These are phyloP conservation scores for Hemibagrus guttatus DNA, from an alignment of 2,797 vertebrate genomes.

Conservation along the genomic window DNA sequence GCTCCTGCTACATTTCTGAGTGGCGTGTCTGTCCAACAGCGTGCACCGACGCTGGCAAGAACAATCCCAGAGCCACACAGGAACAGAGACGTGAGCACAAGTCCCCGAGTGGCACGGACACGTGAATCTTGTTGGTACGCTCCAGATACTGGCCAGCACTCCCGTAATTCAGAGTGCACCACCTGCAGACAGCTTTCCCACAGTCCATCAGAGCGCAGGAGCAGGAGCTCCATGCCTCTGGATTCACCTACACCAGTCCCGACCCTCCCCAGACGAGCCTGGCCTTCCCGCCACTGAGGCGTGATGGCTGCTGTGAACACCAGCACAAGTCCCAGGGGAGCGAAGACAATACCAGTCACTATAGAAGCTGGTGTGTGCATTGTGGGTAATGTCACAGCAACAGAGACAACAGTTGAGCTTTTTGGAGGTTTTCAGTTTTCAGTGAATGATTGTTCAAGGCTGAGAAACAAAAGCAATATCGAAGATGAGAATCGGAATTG, in stretches of 20 bases:
- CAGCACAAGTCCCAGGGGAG: slow-evolving; percentile 77
- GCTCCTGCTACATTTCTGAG: slow-evolving; percentile 73
- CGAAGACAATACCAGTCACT: slow-evolving; percentile 80
- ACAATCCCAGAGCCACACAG: slow-evolving; percentile 77
- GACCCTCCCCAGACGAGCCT: slow-evolving; percentile 64
- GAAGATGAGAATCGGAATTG: not conserved
- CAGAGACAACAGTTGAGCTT: not conserved
- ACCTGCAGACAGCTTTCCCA: slow-evolving; percentile 83
- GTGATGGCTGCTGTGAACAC: slow-evolving; percentile 81
- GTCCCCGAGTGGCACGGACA: slow-evolving; percentile 70
- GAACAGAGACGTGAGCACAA: slow-evolving; percentile 76
- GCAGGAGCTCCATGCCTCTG: slow-evolving; percentile 61
- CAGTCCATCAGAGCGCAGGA: slow-evolving; percentile 75
- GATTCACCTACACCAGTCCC: slow-evolving; percentile 51
- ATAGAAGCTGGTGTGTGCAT: slow-evolving; percentile 79
- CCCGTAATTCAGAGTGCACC: slow-evolving; percentile 74
- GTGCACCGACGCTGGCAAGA: slow-evolving; percentile 75
- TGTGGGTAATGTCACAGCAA: not conserved
- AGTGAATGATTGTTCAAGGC: not conserved
- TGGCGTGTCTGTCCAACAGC: slow-evolving; percentile 79
- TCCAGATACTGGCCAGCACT: slow-evolving; percentile 77
- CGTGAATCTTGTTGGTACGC: slow-evolving; percentile 70
- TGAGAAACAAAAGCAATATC: not conserved
- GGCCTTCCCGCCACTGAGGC: slow-evolving; percentile 80
- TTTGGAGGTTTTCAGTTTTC: not conserved